Conservation (phyloP, 2,113 vertebrate species). For the Lagopus muta region DNA sequence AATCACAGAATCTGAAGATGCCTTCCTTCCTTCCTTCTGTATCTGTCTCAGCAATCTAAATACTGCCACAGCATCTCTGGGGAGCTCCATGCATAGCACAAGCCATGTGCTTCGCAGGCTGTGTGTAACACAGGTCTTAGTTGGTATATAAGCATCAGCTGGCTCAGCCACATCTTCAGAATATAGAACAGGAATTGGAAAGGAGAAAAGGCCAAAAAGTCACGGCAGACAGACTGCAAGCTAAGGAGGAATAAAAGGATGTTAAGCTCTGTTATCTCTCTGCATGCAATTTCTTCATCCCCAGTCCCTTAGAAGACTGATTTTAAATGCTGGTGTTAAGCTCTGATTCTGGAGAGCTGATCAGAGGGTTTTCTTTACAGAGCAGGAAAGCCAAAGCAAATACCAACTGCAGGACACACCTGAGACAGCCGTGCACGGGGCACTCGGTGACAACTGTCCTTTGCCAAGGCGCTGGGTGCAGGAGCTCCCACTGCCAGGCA, state of each 20-base stretch:
- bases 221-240: background rate
- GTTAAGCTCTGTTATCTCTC: background rate
- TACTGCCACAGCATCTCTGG: background rate
- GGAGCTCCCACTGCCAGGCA: background rate
- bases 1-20: background rate
- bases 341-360: background rate
- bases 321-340: background rate
- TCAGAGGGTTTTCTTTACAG: background rate
- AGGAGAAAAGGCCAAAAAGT: background rate
- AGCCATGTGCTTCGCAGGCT: background rate
- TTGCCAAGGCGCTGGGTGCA: background rate
- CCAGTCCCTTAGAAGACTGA: background rate
- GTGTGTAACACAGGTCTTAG: background rate
- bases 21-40: background rate
- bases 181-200: background rate
- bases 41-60: background rate
- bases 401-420: background rate
- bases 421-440: background rate
- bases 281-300: background rate
- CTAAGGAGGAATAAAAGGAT: background rate
- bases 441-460: accelerated
- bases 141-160: background rate
- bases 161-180: background rate
- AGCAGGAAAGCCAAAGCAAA: background rate
- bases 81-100: background rate